Conservation (phyloP, 1,140 invertebrate genomes). For the Pseudomyrmex cubaensis region DNA sequence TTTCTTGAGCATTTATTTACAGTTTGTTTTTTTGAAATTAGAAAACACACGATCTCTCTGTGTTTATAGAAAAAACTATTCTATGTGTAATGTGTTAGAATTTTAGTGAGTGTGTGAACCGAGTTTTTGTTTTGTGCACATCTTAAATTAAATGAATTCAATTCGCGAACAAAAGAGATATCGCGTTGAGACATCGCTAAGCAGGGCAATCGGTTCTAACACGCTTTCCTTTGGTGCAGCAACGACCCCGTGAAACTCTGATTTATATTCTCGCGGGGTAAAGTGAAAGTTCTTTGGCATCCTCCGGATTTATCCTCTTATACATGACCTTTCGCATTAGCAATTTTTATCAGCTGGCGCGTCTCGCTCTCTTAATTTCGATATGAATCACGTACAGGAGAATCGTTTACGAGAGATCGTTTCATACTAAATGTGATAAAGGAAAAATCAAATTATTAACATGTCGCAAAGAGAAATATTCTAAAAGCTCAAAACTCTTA, state of each 20-base stretch:
- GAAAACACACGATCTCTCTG: too few species aligned
- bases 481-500: neutral
- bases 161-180: neutral
- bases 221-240: conserved; percentile 16
- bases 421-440: too few species aligned
- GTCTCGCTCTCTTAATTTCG: conserved; percentile 1
- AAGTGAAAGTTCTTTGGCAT: conserved; percentile 48
- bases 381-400: neutral
- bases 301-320: conserved; percentile 21
- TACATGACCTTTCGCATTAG: conserved; percentile 31
- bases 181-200: neutral
- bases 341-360: conserved; percentile 17
- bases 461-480: neutral
- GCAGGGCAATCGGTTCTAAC: conserved; percentile 1
- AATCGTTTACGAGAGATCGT: too few species aligned
- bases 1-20: too few species aligned
- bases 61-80: too few species aligned
- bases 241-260: conserved; percentile 36
- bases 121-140: too few species aligned
- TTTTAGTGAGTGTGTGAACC: too few species aligned
- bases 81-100: too few species aligned
- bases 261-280: conserved; percentile 44
- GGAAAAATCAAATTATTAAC: too few species aligned
- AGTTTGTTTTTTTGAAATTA: too few species aligned
- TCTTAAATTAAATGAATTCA: conserved; percentile 3